These are phyloP conservation scores for Heliconius ismenius DNA, from an alignment of 2,888 invertebrate species.

Conservation along the genomic window DNA sequence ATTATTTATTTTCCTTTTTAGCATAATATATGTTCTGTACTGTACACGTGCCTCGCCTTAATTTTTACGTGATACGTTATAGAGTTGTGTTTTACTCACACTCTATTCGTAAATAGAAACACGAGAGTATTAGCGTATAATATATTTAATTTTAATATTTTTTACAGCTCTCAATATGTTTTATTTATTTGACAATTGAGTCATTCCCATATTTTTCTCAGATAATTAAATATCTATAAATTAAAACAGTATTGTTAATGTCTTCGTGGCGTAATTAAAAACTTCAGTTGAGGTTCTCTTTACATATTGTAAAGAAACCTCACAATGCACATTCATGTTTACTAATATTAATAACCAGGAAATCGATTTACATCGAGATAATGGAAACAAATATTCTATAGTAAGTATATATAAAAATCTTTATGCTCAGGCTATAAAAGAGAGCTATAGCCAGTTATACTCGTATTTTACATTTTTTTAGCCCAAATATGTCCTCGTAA, in stretches of 20 bases:
- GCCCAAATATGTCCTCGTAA: background rate
- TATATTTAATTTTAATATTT: background rate
- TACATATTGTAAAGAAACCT: too few species aligned
- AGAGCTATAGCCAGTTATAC: background rate
- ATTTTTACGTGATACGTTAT: background rate
- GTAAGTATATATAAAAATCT: too few species aligned
- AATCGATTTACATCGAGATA: too few species aligned
- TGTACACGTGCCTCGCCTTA: background rate
- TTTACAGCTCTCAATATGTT: background rate
- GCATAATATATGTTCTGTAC: background rate
- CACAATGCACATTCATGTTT: too few species aligned
- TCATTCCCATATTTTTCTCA: background rate
- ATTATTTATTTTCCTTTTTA: background rate
- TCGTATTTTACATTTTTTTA: background rate
- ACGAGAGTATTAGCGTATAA: background rate
- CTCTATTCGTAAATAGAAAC: background rate
- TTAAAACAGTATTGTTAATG: background rate
- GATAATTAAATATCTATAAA: background rate
- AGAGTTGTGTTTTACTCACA: background rate
- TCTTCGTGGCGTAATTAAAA: too few species aligned
- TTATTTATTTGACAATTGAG: background rate
- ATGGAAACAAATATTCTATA: background rate
- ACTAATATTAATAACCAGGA: too few species aligned
- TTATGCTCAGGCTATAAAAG: background rate
- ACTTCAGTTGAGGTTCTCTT: too few species aligned